These are phyloP conservation scores for Temnothorax ravouxi DNA, from an alignment of 2,888 invertebrate species.

Conservation along the genomic window DNA sequence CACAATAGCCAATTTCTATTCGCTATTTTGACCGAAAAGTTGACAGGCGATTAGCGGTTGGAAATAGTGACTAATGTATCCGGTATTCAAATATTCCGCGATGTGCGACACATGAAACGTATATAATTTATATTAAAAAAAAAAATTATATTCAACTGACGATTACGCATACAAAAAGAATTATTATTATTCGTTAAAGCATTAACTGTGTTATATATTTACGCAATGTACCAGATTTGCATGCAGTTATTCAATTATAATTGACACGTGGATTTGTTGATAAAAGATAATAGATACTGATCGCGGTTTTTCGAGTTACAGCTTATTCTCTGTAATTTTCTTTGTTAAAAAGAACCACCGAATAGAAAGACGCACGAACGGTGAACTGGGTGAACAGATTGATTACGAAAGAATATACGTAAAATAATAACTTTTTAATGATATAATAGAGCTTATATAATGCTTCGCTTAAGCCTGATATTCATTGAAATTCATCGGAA, in stretches of 20 bases:
- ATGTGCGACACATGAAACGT: too few relatives aligned
- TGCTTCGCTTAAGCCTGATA: constrained; percentile 46
- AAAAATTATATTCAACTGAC: neutral
- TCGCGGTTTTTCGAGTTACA: neutral
- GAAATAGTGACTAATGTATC: neutral
- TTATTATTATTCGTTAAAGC: neutral
- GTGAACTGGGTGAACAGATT: neutral
- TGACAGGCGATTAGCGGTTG: too few relatives aligned
- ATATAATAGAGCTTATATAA: constrained; percentile 62
- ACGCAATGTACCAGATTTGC: neutral
- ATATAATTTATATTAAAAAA: too few relatives aligned
- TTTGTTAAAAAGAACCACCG: neutral
- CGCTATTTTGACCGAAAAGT: too few relatives aligned
- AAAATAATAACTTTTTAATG: constrained; percentile 75
- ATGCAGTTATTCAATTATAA: neutral
- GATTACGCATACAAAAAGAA: neutral
- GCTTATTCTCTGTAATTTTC: neutral
- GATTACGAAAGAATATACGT: constrained; percentile 56
- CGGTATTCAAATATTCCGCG: neutral
- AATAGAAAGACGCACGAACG: neutral
- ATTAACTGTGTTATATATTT: constrained; percentile 31
- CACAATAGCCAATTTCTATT: too few relatives aligned
- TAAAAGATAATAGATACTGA: neutral
- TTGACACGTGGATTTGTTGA: neutral
- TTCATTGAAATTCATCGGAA: constrained; percentile 51